Evolutionary conservation across 2,113 vertebrate species (phyloP), one percentile per base, ranked within the genome.

Genomic region (Oreotragus oreotragus): DNA sequence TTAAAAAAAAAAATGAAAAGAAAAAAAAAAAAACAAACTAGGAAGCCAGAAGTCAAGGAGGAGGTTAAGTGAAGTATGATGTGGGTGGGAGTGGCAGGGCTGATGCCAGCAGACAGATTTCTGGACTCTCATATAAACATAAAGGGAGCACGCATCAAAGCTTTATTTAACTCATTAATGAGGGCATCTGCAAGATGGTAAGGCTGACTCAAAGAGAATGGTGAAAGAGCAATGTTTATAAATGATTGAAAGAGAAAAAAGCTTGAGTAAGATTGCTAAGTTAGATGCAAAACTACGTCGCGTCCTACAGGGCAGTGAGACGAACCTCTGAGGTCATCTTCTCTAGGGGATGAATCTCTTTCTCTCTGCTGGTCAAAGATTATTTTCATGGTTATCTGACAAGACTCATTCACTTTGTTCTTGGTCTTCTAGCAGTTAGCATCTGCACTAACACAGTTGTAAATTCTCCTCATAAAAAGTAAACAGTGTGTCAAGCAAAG

Each of bases 81-180:
- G 2, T 62, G 53, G 66, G n/a, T 88, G 16, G 45, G 60, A 86
- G 36, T 95, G 57, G 55, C 27, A 90, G 45, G 47, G 53, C 70
- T 87, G 27, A 27, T 49, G 47, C 19, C 51, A 81, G 92, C 95
- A 95, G 88, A 81, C 70, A 83, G 36, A 57, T 90, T 97, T 87
- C 64, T 60, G 79, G 80, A 73, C 36, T 91, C 70, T 90, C 45
- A 49, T 33, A 43, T 10, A 90, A 87, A 64, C 51, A 62, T 73
- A 88, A 91, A 60, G 23, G 92, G 88, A 84, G 4, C 66, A 27
- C 36, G 21, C 58, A 10, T 81, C 58, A 87, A 45, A 84, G 66
- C 88, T 95, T 66, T 95, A 58, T 76, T 94, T 33, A 94, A 58
- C 51, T 76, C 49, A 39, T 66, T 94, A 84, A 57, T 5, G 85